Conservation (phyloP, 2,797 vertebrate genomes). For the Clarias fuscus region DNA sequence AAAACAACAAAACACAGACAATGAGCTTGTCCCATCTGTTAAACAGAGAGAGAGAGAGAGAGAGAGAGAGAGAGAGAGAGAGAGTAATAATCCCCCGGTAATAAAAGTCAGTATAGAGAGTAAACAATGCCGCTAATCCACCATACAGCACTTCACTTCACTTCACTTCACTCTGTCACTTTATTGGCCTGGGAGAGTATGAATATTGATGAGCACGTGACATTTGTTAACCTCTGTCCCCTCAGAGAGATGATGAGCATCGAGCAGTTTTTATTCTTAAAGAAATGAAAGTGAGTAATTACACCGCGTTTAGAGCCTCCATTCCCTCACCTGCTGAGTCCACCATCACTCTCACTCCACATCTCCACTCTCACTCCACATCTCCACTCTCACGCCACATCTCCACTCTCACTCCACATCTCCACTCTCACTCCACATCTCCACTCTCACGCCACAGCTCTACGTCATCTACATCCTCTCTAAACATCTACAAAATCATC, state of each 20-base stretch:
- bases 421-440: neutral
- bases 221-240: slow-evolving; percentile 74
- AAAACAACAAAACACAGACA: slow-evolving; percentile 67
- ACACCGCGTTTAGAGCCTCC: neutral
- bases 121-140: slow-evolving; percentile 84
- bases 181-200: slow-evolving; percentile 79
- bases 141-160: slow-evolving; percentile 78
- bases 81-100: slow-evolving; percentile 81
- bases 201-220: slow-evolving; percentile 76
- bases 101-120: slow-evolving; percentile 88
- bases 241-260: slow-evolving; percentile 28
- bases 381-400: neutral
- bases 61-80: slow-evolving; percentile 90
- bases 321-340: neutral
- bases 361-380: neutral
- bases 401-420: neutral
- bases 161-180: slow-evolving; percentile 72
- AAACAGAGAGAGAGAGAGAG: slow-evolving; percentile 60
- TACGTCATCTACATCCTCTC: neutral
- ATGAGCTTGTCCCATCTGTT: slow-evolving; percentile 91
- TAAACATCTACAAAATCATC: neutral
- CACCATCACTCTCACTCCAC: neutral
- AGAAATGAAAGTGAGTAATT: slow-evolving; percentile 14
- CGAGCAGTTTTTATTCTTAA: slow-evolving; percentile 1
- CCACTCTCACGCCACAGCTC: neutral